Conservation (phyloP, 2,888 invertebrate genomes). For the Pherbina coryleti region DNA sequence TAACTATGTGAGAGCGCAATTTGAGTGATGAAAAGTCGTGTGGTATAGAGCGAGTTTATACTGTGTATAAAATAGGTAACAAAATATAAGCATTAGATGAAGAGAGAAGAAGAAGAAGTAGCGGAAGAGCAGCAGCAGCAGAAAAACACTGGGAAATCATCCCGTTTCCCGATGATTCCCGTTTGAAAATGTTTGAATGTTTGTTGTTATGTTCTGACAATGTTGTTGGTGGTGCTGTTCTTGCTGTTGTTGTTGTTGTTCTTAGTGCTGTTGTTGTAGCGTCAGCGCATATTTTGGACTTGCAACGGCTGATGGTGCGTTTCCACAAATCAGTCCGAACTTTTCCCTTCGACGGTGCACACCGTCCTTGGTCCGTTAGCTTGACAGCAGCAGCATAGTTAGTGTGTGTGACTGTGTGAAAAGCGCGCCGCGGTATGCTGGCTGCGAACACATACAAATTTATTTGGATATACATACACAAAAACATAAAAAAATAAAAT, state of each 20-base stretch:
- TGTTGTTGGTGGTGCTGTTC: slow-evolving; percentile 25
- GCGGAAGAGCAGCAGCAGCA: slow-evolving; percentile 14
- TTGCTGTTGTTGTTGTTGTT: slow-evolving; percentile 30
- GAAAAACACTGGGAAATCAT: slow-evolving; percentile 54
- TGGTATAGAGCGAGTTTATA: not conserved
- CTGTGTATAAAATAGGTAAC: not conserved
- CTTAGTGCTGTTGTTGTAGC: slow-evolving; percentile 40
- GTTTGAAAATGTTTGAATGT: slow-evolving; percentile 34
- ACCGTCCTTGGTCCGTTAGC: slow-evolving; percentile 46
- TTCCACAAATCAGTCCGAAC: slow-evolving; percentile 61
- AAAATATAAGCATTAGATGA: slow-evolving; percentile 39
- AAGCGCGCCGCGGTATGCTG: slow-evolving; percentile 31
- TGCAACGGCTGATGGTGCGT: slow-evolving; percentile 49
- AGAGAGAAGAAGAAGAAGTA: slow-evolving; percentile 18
- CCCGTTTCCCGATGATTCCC: slow-evolving; percentile 49
- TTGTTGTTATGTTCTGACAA: slow-evolving; percentile 18
- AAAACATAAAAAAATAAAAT: slow-evolving; percentile 28
- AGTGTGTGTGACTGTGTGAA: slow-evolving; percentile 13
- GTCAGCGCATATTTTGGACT: slow-evolving; percentile 48
- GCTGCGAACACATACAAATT: slow-evolving; percentile 15
- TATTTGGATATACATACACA: slow-evolving; percentile 32
- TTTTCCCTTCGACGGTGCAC: slow-evolving; percentile 68
- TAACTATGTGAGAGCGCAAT: not conserved
- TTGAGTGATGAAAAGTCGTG: not conserved
- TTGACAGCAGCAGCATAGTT: slow-evolving; percentile 31